Base-by-base conservation (phyloP, 37 sponge, comb jelly and placozoan species). In the Halichondria panicea region DNA sequence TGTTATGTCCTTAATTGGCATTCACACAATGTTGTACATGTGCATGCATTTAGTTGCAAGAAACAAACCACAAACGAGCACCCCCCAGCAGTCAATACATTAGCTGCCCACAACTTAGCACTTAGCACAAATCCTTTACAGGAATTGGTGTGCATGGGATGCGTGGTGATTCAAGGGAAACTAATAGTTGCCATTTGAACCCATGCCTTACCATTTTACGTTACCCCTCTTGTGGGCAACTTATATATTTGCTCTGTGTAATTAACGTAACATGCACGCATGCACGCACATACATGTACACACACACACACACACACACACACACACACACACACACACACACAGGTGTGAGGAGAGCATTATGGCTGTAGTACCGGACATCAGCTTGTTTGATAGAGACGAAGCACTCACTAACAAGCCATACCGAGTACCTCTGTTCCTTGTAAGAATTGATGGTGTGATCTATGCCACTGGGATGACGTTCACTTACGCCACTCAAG, bases 361-460 rank as follows among this genome's bases (percentile, higher is more conserved):
- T 27, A 68, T 90, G 69, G 86, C 86, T 32, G 73, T 85, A 13
- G 78, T 90, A 0, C 91, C 91, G 15, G 61, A 74, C 33, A 57
- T 79, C 15, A 33, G 24, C 27, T 46, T 59, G 39, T 81, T 76
- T 55, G 52, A 69, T 2, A 71, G 36, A 25, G 53, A 48, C 18
- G 21, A 27, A 1, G 59, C 22, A 13, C 18, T 56, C 3, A 48
- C 42, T 2, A 40, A 44, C 3, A 27, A 59, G 24, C 32, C 28
- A 22, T 41, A 67, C n/a, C 53, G 85, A 43, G 85, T 84, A 1
- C 85, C 90, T 31, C 56, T 89, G 28, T 79, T 77, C 24, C 78
- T 94, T 15, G 95, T 94, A 0, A 72, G 95, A 31, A 30, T 66
- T 34, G 95, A 94, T 57, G 95, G 95, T 24, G 85, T 94, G 39